Base-by-base conservation (phyloP, 2,888 invertebrate species). In the Pachymerium ferrugineum region DNA sequence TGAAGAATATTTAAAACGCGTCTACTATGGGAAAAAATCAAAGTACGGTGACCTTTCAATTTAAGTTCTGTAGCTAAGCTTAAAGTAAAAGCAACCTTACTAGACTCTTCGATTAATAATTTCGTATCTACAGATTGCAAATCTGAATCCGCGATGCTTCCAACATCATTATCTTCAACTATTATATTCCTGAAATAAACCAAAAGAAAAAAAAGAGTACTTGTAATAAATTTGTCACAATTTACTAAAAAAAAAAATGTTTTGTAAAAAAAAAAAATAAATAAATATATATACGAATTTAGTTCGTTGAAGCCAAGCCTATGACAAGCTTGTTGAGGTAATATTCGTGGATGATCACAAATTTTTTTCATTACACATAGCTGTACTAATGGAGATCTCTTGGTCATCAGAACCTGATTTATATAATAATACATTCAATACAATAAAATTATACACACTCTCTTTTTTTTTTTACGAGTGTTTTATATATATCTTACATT, bases 341-440 rank as follows among this genome's bases (percentile, higher is more conserved):
- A 74, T 30, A 84, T 78, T 6, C 84, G 78, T 0, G 83, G 83
- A 76, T 84, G 84, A 76, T 84, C 84, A 80, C 83, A 84, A 33
- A 84, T 82, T 78, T 84, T 84, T 78, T 84, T 84, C 33, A 84
- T 77, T 0, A 82, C 81, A 2, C 79, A 82, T 75, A 84, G 76
- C 3, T 82, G 82, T 2, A 83, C 81, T 72, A 84, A 78, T 8
- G 84, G 84, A 10, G 83, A 83, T 71, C 79, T 79, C 19, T 79
- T 79, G 0, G 83, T 80, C 79, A 82, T 81, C 76, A 84, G 77
- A 73, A 83, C 76, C 83, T 83, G 76, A 77, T 77, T 47, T 62
- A 72, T 4, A 72, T 73, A 73, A 22, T n/a, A n/a, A n/a, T n/a
- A n/a, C n/a, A n/a, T n/a, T n/a, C n/a, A n/a, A n/a, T n/a, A n/a